Evolutionary conservation across 2,797 vertebrate genomes (phyloP).

Genomic region (Nyctibius grandis): DNA sequence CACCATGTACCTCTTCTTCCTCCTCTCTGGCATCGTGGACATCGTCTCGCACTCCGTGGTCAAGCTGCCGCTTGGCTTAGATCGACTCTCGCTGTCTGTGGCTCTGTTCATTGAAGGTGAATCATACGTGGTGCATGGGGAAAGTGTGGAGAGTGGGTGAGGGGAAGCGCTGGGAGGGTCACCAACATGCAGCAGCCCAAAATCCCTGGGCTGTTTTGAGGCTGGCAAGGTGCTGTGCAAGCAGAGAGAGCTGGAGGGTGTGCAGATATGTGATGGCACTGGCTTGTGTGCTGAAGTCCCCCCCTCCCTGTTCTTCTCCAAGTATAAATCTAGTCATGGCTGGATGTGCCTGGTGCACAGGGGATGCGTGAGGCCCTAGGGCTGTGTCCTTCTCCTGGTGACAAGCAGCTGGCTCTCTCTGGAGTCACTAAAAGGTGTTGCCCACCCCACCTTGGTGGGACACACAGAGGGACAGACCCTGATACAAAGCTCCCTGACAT

Average conservation of each 20-base stretch:
- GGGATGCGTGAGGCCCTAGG: too few relatives aligned
- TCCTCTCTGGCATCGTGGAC: slow-evolving; percentile 79
- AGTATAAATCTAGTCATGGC: rapidly evolving
- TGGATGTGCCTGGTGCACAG: not conserved
- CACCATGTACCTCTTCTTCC: slow-evolving; percentile 97
- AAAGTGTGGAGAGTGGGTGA: rapidly evolving
- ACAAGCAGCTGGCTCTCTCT: not conserved
- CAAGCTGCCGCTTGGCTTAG: slow-evolving; percentile 76
- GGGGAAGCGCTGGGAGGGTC: not conserved
- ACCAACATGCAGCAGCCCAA: not conserved
- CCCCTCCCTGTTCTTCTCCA: not conserved
- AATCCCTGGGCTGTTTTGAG: not conserved
- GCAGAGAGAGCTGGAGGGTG: too few relatives aligned
- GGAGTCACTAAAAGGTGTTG: not conserved
- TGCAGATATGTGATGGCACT: rapidly evolving
- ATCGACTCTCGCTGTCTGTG: slow-evolving; percentile 78
- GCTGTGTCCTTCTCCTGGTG: not conserved
- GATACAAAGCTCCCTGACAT: not conserved
- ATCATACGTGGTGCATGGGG: rapidly evolving
- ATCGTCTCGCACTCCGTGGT: slow-evolving; percentile 63
- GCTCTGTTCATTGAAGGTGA: slow-evolving; percentile 89
- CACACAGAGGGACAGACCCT: not conserved
- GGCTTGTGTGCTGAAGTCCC: not conserved
- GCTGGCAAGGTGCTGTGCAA: not conserved
- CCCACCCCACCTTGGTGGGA: not conserved